Conservation (phyloP, 2,113 vertebrate genomes). For the Poeciliopsis turrubarensis region DNA sequence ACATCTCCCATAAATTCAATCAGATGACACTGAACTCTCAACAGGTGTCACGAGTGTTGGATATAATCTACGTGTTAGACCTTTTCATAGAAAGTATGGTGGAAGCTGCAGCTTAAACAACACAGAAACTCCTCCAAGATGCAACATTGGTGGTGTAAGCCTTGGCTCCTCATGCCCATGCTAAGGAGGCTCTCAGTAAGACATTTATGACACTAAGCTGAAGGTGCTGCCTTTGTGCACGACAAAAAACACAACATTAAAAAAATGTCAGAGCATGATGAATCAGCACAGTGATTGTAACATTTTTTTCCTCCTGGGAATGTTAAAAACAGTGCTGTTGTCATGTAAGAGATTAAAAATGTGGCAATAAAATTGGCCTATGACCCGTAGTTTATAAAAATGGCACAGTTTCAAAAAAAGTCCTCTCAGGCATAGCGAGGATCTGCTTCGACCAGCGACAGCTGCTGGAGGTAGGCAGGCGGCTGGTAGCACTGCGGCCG, state of each 20-base stretch:
- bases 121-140: not conserved
- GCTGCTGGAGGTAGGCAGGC: constrained; percentile 69
- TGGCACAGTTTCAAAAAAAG: not conserved
- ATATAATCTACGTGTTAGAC: not conserved
- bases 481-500: constrained; percentile 42
- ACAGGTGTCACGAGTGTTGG: not conserved
- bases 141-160: not conserved
- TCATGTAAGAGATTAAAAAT: constrained; percentile 8
- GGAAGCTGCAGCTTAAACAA: not conserved
- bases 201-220: not conserved
- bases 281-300: constrained; percentile 10
- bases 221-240: not conserved
- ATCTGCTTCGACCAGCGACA: constrained; percentile 63
- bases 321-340: constrained; percentile 17
- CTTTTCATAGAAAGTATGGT: not conserved
- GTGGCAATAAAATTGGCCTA: not conserved
- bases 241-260: not conserved
- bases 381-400: constrained; percentile 13
- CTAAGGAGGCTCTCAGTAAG: not conserved
- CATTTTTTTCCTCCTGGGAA: not conserved
- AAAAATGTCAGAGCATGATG: constrained; percentile 9
- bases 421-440: constrained; percentile 65
- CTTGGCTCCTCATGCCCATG: not conserved
- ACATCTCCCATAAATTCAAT: not conserved
- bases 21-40: not conserved